phyloP scores from a whole-genome alignment of 2,888 invertebrate genomes.

The Baronia brevicornis region DNA sequence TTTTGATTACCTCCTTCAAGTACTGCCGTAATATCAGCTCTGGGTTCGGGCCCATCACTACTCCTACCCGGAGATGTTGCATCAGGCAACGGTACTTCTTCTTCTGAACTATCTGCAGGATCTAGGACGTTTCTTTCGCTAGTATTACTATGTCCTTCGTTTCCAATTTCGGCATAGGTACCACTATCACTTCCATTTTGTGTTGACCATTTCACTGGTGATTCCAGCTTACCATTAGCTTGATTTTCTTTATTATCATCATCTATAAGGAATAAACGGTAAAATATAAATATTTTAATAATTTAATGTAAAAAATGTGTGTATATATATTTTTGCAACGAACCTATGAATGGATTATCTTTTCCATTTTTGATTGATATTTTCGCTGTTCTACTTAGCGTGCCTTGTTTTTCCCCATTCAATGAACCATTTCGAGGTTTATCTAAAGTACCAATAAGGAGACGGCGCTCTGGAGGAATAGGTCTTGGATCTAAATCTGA shows the following conservation, averaged over 20 bases:
- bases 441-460: constrained; percentile 62
- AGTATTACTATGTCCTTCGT: constrained; percentile 56
- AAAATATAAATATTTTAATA: too few species aligned
- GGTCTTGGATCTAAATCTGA: constrained; percentile 50
- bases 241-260: constrained; percentile 72
- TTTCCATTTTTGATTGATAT: constrained; percentile 65
- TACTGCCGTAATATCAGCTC: constrained; percentile 64
- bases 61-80: constrained; percentile 67
- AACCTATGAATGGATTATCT: constrained; percentile 67
- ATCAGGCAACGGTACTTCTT: constrained; percentile 63
- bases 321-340: constrained; percentile 14
- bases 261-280: constrained; percentile 29
- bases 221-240: constrained; percentile 65
- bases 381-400: constrained; percentile 54
- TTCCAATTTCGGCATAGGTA: constrained; percentile 69
- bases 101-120: constrained; percentile 68
- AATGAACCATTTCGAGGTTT: constrained; percentile 62
- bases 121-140: constrained; percentile 66
- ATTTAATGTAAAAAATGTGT: constrained; percentile 3
- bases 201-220: constrained; percentile 63
- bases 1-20: constrained; percentile 53
- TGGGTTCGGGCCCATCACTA: constrained; percentile 67
- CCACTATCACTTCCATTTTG: constrained; percentile 71
- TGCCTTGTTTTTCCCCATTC: constrained; percentile 62
- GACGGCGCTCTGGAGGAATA: constrained; percentile 57